Evolutionary conservation across 23 tunicate species (phyloP).

Genomic region (Styela plicata): DNA sequence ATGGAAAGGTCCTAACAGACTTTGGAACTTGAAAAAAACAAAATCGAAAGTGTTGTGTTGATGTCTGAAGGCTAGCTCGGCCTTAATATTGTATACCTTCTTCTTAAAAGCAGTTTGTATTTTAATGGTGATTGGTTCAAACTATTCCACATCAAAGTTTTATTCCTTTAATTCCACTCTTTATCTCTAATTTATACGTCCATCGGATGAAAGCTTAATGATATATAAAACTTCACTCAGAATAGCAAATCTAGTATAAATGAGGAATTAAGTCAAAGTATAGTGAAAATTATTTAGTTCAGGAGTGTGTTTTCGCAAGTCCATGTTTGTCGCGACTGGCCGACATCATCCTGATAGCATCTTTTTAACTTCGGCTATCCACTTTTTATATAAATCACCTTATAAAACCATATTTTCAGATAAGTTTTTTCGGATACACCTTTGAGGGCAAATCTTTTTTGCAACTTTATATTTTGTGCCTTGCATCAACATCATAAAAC

Average conservation of each 20-base stretch:
- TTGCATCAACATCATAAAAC: constrained; percentile 10
- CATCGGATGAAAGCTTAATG: no score
- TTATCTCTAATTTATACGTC: no score
- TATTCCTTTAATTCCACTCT: no score
- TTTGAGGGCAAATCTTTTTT: constrained; percentile 20
- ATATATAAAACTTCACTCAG: no score
- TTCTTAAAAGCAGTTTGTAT: no score
- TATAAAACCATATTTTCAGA: neutral
- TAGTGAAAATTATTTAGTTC: neutral
- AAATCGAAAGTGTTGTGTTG: no score
- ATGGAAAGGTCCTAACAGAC: no score
- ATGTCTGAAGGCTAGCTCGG: no score
- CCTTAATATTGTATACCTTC: no score
- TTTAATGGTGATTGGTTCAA: no score
- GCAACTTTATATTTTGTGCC: constrained; percentile 7
- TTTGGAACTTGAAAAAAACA: no score
- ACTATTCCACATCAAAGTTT: no score
- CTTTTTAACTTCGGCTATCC: neutral
- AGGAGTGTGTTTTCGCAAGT: neutral
- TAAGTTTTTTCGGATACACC: neutral
- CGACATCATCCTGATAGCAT: neutral
- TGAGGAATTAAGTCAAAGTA: neutral
- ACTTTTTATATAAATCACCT: neutral
- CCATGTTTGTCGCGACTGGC: neutral
- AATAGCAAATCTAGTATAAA: neutral